Evolutionary conservation across 2,797 vertebrate species (phyloP).

Genomic region (Pampus argenteus): DNA sequence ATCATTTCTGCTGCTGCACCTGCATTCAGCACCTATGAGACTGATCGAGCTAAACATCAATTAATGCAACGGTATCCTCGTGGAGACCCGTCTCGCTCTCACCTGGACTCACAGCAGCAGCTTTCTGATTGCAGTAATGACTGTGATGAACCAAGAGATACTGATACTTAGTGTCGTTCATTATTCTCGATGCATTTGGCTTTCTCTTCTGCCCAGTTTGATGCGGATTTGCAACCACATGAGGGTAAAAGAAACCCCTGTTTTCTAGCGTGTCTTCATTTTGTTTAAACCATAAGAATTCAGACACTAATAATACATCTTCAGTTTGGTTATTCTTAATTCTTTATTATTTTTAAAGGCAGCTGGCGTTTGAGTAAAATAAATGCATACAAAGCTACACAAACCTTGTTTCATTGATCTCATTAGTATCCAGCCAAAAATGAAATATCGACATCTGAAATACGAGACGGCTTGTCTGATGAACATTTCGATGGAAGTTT

Average conservation of each 20-base stretch:
- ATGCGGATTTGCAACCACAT: neutral
- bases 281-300: neutral
- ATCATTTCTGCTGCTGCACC: slow-evolving; percentile 57
- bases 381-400: neutral
- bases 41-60: slow-evolving; percentile 74
- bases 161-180: slow-evolving; percentile 4
- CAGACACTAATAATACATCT: neutral
- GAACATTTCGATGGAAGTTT: neutral
- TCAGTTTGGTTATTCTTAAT: neutral
- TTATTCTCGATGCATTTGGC: slow-evolving; percentile 6
- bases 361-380: too few relatives aligned
- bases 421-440: neutral
- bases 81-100: slow-evolving; percentile 42
- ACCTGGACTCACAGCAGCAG: slow-evolving; percentile 40
- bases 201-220: neutral
- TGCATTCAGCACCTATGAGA: slow-evolving; percentile 72
- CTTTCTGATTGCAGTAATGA: slow-evolving; percentile 48
- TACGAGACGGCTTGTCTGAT: slow-evolving; percentile 3
- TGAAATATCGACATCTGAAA: neutral
- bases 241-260: too few relatives aligned
- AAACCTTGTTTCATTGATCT: neutral
- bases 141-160: slow-evolving; percentile 11
- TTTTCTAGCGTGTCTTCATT: neutral
- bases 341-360: neutral
- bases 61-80: slow-evolving; percentile 63